Evolutionary conservation across 2,888 invertebrate genomes (phyloP), one percentile per base, ranked within the genome.

Genomic region (Noctua comes): DNA sequence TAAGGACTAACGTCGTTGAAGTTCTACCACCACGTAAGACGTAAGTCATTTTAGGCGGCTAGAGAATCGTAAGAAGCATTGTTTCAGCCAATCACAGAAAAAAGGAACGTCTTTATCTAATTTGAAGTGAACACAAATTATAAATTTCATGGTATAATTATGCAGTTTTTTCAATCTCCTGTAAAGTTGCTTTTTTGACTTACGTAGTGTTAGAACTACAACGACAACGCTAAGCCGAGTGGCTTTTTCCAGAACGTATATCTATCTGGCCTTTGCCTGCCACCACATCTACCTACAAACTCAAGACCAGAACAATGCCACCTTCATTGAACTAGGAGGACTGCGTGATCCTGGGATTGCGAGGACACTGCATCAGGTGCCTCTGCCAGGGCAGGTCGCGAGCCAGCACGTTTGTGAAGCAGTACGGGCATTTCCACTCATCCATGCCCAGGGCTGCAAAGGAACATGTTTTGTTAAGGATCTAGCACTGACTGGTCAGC

Each of bases 341-440:
- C 79, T 92, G 94, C 16, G 92, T 91, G 70, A 93, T 92, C 84
- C 96, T 91, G 0, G 97, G 96, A 88, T 97, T 97, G 54, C 96
- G 90, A 0, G 96, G 95, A 77, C 97, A 97, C 85, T 97, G 97
- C 97, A 98, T 98, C 51, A 98, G 97, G 92, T 98, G 98, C 71
- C 98, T 97, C 92, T 98, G 98, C 99, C 99, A 99, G 31, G 98
- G 98, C 73, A 98, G 97, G 91, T 99, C 98, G 27, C 98, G 97
- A 11, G 97, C 97, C 85, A 98, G 96, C 3, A 99, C 97, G 93
- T 98, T 98, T 83, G 97, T 97, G 90, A 98, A 98, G 92, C 99
- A 99, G 82, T 99, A 97, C 0, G 99, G 99, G 92, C 99, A 99
- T 88, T 98, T 98, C 93, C 98, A 98, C 83, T 98, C 98, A 57